Base-by-base conservation (phyloP, 2,113 vertebrate genomes). In the Triplophysa rosa region DNA sequence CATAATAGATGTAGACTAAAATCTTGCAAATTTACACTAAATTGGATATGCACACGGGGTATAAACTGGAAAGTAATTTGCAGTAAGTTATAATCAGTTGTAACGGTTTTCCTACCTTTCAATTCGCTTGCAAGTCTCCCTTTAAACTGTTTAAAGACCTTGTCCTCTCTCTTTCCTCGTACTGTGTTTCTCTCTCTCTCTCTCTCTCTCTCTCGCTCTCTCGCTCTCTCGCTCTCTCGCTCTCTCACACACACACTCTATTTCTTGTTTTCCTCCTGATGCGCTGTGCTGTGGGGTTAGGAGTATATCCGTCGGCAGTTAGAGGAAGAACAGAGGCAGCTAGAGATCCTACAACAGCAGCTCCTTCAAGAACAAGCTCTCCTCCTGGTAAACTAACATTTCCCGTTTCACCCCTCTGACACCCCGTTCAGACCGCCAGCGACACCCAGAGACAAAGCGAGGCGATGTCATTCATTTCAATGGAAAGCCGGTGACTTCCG, bases 311-410 rank as follows among this genome's bases (percentile, higher is more conserved):
- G 98, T 92, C 95, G 97, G 81, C 98, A 99, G 94, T 94, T 99
- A 95, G 98, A 99, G 93, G 98, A 99, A 89, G 98, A 99, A 87
- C 98, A 99, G 93, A 96, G 98, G 87, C 98, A 99, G 93, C 93
- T 99, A 95, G 98, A 99, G 94, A 99, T 99, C 91, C 93, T 99
- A 89, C 98, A 99, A 92, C 98, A 99, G 91, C 98, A 99, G 89
- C 95, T 99, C 87, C 95, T 99, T 92, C 98, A 99, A 94, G 98
- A 99, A 87, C 98, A 99, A 89, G 98, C 98, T 0, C 94, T 99
- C 89, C 97, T 99, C 92, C 95, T 99, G 98, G 98, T 99, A 99
- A 95, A 92, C 84, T 77, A 65, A 81, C 66, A 37, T 47, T 21
- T 82, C 19, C 58, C 40, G 80, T 56, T 29, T 58, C 68, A 66